phyloP scores from a whole-genome alignment of 2,888 invertebrate genomes.

The Drosophila atroscutellata region DNA sequence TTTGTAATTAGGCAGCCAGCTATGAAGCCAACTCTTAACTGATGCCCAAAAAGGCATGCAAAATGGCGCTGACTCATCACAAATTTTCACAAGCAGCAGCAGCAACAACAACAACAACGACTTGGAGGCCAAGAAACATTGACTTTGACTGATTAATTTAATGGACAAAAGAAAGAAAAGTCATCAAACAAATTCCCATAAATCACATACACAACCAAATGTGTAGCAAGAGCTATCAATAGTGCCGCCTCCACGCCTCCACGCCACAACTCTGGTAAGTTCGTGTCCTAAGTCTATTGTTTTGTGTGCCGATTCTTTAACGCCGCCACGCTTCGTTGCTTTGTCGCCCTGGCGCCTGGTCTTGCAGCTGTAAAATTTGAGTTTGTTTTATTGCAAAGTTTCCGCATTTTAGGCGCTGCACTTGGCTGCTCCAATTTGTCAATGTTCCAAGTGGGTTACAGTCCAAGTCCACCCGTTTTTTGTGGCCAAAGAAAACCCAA shows the following conservation, averaged over 20 bases:
- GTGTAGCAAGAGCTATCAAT: constrained; percentile 36
- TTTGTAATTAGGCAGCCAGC: constrained; percentile 63
- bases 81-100: constrained; percentile 28
- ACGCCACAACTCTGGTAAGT: constrained; percentile 49
- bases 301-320: constrained; percentile 44
- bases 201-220: constrained; percentile 28
- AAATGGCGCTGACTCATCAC: constrained; percentile 47
- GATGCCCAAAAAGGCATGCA: constrained; percentile 22
- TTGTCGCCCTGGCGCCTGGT: constrained; percentile 7
- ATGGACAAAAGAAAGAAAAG: constrained; percentile 32
- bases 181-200: constrained; percentile 36
- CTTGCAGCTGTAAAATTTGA: constrained; percentile 12
- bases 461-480: constrained; percentile 49
- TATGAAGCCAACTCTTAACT: constrained; percentile 41
- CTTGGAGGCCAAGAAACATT: constrained; percentile 28
- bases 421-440: constrained; percentile 75
- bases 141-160: constrained; percentile 56
- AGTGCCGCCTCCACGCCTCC: constrained; percentile 40
- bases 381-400: constrained; percentile 51
- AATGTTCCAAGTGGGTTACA: constrained; percentile 59
- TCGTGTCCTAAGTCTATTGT: constrained; percentile 74
- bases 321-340: constrained; percentile 29
- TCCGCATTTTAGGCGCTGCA: constrained; percentile 73
- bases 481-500: constrained; percentile 62
- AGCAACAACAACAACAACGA: constrained; percentile 1